phyloP scores from a whole-genome alignment of 2,888 invertebrate genomes.

The Congeria kusceri region DNA sequence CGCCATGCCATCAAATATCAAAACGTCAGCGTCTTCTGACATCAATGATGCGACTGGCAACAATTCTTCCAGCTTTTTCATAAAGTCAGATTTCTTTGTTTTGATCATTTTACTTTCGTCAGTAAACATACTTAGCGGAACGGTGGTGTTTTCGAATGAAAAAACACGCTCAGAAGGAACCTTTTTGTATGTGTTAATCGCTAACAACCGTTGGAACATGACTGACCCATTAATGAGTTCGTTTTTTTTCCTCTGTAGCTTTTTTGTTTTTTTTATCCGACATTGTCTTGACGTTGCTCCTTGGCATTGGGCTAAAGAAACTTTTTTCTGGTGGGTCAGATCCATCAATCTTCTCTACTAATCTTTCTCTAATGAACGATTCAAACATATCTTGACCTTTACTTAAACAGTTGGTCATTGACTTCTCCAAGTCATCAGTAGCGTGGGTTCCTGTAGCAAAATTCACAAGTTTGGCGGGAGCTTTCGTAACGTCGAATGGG shows the following conservation, averaged over 20 bases:
- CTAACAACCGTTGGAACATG: slow-evolving; percentile 4
- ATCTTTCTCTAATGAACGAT: neutral
- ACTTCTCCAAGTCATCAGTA: neutral
- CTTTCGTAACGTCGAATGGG: neutral
- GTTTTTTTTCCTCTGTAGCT: slow-evolving; percentile 8
- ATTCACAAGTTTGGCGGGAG: neutral
- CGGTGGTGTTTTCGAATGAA: slow-evolving; percentile 18
- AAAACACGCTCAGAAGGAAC: slow-evolving; percentile 2
- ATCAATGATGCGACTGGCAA: too few species aligned
- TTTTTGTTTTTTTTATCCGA: neutral
- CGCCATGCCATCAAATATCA: slow-evolving; percentile 7
- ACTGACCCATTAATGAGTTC: neutral
- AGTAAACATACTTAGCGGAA: slow-evolving; percentile 2
- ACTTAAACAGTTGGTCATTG: neutral
- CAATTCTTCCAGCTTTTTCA: neutral
- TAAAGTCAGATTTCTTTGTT: slow-evolving; percentile 5
- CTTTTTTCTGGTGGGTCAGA: slow-evolving; percentile 1
- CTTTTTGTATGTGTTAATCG: slow-evolving; percentile 12
- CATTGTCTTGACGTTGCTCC: slow-evolving; percentile 7
- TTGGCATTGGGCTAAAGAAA: neutral
- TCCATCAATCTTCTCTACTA: too few species aligned
- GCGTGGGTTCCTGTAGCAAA: neutral
- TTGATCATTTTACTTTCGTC: slow-evolving; percentile 8
- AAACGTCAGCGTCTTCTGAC: neutral
- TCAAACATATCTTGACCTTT: neutral